Percentiles rank a stretch among this genome's conserved stretches.
Conservation (phyloP, 2,113 vertebrate genomes). For the Rhabdomys dilectus region DNA sequence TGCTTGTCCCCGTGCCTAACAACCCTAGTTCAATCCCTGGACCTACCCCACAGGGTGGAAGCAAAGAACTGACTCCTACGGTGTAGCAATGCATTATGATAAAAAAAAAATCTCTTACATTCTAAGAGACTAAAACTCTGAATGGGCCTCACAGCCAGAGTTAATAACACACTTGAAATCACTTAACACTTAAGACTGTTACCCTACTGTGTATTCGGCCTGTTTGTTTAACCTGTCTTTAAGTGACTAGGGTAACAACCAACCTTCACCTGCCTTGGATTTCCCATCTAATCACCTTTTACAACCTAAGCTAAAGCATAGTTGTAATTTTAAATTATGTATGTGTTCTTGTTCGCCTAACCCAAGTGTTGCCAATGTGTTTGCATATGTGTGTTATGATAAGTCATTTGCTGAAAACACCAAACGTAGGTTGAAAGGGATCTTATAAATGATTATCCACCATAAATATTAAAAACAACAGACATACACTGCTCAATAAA, state of each 20-base stretch:
- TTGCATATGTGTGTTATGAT: background rate
- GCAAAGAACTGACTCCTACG: background rate
- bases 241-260: background rate
- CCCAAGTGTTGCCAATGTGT: background rate
- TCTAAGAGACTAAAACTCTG: background rate
- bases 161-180: conserved; percentile 3
- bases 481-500: background rate
- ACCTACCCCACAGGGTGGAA: background rate
- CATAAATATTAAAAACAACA: background rate
- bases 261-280: background rate
- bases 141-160: background rate
- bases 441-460: no score
- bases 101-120: background rate
- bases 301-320: background rate
- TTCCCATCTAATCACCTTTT: background rate
- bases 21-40: background rate
- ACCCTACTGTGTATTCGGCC: background rate
- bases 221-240: background rate
- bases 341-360: background rate
- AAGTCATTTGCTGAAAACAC: background rate
- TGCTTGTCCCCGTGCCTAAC: background rate
- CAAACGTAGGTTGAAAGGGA: background rate
- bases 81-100: background rate
- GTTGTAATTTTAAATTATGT: background rate
- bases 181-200: background rate